Evolutionary conservation across 2,888 invertebrate genomes (phyloP).

Genomic region (Ormyrus pomaceus): DNA sequence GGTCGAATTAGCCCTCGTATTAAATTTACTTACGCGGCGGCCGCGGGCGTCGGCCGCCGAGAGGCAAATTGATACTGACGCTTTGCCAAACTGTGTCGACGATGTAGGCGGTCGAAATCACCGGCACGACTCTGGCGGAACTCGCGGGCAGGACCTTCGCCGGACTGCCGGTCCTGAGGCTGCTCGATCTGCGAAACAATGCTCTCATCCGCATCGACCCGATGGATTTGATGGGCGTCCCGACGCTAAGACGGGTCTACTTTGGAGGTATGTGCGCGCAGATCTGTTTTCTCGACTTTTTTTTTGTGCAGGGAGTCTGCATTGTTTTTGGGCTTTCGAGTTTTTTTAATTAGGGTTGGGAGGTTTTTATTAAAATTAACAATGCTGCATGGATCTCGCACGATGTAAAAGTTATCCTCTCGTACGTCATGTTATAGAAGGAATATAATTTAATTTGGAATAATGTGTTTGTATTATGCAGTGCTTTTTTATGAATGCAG

Average conservation of each 20-base stretch:
- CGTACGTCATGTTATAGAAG: no score
- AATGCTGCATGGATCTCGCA: no score
- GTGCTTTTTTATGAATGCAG: no score
- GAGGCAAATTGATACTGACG: constrained; percentile 35
- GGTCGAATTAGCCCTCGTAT: constrained; percentile 21
- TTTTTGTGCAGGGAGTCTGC: background rate
- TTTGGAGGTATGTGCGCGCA: constrained; percentile 75
- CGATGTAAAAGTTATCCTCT: no score
- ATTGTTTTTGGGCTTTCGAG: background rate
- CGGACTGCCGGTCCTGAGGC: constrained; percentile 76
- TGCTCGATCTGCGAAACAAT: constrained; percentile 79
- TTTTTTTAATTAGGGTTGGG: no score
- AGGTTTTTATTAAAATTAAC: no score
- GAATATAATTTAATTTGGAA: no score
- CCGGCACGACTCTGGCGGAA: constrained; percentile 68
- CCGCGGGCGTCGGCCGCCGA: background rate
- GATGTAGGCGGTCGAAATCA: constrained; percentile 63
- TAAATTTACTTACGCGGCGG: constrained; percentile 13
- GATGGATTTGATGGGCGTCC: constrained; percentile 73
- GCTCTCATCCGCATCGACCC: constrained; percentile 76
- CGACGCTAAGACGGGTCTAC: constrained; percentile 74
- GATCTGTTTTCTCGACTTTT: background rate
- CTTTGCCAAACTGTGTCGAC: constrained; percentile 9
- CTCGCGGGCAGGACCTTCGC: constrained; percentile 70
- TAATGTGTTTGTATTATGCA: no score